Conservation (phyloP, 2,888 invertebrate genomes). For the Exephanes ischioxanthus region DNA sequence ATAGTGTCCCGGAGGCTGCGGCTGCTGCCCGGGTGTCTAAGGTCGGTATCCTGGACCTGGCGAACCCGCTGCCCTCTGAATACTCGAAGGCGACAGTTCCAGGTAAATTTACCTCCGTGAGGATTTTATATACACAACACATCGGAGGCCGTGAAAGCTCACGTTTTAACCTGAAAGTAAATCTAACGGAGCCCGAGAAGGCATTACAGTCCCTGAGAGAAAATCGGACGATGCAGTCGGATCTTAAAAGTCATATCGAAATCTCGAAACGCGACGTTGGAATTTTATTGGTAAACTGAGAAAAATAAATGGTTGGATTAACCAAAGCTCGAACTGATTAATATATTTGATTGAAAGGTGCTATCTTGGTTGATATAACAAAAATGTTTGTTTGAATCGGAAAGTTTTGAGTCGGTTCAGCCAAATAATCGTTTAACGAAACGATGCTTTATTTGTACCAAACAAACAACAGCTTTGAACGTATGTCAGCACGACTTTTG, state of each 20-base stretch:
- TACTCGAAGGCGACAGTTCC: slow-evolving; percentile 59
- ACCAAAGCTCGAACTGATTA: too few species aligned
- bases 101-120: slow-evolving; percentile 42
- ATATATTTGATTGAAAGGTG: too few species aligned
- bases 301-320: not conserved
- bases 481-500: too few species aligned
- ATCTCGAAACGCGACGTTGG: not conserved
- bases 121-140: slow-evolving; percentile 11
- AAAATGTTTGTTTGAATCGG: too few species aligned
- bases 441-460: too few species aligned
- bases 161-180: slow-evolving; percentile 7
- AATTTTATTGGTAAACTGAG: not conserved
- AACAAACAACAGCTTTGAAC: too few species aligned
- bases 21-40: slow-evolving; percentile 61
- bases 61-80: slow-evolving; percentile 62
- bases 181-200: not conserved
- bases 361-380: not conserved
- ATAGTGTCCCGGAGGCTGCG: slow-evolving; percentile 61
- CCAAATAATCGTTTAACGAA: too few species aligned
- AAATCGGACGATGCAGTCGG: not conserved
- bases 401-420: too few species aligned
- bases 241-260: not conserved
- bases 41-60: slow-evolving; percentile 61
- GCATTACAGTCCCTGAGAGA: not conserved
- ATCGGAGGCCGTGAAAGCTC: not conserved